phyloP scores from a whole-genome alignment of 2,888 invertebrate species.

The Oxycera nigricornis region DNA sequence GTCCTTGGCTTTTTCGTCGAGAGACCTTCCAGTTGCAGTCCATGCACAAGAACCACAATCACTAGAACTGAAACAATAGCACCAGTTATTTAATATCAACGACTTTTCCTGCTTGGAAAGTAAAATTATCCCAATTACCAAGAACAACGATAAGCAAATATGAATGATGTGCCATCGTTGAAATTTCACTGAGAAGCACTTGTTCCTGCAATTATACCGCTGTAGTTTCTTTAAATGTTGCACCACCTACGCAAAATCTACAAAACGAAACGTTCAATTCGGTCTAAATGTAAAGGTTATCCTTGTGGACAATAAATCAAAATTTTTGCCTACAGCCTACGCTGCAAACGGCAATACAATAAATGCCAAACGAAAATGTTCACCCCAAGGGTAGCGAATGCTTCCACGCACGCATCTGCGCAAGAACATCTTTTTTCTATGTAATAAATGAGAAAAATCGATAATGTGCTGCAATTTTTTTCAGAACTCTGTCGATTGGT shows the following conservation, averaged over 20 bases:
- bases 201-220: no score
- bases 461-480: no score
- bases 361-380: conserved; percentile 26
- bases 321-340: conserved; percentile 13
- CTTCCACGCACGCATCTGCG: not conserved
- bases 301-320: not conserved
- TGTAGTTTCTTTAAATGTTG: no score
- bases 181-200: not conserved
- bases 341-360: not conserved
- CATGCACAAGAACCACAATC: conserved; percentile 51
- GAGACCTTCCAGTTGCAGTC: conserved; percentile 66
- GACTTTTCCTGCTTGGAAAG: not conserved
- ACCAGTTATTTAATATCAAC: not conserved
- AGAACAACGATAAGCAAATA: not conserved
- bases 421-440: not conserved
- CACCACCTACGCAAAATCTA: not conserved
- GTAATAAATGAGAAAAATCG: no score
- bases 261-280: conserved; percentile 9
- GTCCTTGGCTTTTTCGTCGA: conserved; percentile 71
- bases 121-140: not conserved
- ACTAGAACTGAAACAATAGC: conserved; percentile 48
- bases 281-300: not conserved
- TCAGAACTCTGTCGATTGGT: no score
- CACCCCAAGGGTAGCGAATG: not conserved
- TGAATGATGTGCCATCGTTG: not conserved